A percentile compares a stretch with the other conserved stretches of the same genome.
Evolutionary conservation across 2,888 invertebrate genomes (phyloP).

Genomic region (Gymnoscelis rufifasciata): DNA sequence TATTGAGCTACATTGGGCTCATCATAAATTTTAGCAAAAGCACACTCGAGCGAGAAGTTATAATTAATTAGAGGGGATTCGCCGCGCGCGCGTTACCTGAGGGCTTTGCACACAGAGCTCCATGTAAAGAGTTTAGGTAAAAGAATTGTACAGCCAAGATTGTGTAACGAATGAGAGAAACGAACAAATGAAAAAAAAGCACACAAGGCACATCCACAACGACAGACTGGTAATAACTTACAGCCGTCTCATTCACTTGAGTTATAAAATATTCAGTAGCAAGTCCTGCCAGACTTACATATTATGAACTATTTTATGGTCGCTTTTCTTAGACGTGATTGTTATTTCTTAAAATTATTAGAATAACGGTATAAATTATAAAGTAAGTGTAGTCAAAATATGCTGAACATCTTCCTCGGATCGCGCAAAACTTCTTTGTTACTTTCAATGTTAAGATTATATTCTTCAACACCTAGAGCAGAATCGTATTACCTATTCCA

Average conservation of each 20-base stretch:
- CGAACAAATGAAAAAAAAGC: conserved; percentile 18
- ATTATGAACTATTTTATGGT: conserved; percentile 47
- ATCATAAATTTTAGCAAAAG: conserved; percentile 16
- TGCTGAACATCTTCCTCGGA: too few relatives aligned
- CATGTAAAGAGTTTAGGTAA: neutral
- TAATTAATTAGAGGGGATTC: conserved; percentile 15
- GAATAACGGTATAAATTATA: too few relatives aligned
- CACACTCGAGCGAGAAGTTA: conserved; percentile 14
- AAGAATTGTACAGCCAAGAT: neutral
- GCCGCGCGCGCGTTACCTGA: neutral
- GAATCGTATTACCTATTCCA: too few relatives aligned
- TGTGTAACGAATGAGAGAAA: conserved; percentile 3
- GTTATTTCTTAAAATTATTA: too few relatives aligned
- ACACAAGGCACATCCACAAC: conserved; percentile 21
- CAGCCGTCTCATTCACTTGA: conserved; percentile 34
- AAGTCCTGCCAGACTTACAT: conserved; percentile 39
- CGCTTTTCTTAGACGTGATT: conserved; percentile 19
- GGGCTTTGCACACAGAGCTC: conserved; percentile 1
- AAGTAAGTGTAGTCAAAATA: too few relatives aligned
- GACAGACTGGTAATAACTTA: conserved; percentile 30
- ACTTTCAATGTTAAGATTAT: too few relatives aligned
- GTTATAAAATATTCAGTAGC: conserved; percentile 53
- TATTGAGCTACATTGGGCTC: conserved; percentile 15
- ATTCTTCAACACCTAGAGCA: too few relatives aligned
- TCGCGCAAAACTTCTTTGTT: too few relatives aligned